phyloP scores from a whole-genome alignment of 1,140 invertebrate species.

The Diploscapter pachys region DNA sequence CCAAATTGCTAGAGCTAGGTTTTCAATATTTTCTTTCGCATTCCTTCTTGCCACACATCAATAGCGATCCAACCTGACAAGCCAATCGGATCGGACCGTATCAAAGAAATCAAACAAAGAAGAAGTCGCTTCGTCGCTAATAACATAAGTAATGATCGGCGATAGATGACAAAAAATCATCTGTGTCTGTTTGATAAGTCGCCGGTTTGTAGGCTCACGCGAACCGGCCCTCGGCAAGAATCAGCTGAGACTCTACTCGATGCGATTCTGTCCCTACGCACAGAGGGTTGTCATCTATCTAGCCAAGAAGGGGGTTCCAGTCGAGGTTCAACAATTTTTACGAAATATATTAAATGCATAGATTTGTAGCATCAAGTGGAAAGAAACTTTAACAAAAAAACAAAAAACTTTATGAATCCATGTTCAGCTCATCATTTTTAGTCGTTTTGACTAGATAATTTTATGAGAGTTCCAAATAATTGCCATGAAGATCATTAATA shows the following conservation, averaged over 20 bases:
- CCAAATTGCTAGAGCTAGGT: too few relatives aligned
- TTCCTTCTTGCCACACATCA: neutral
- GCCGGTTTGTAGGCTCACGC: constrained; percentile 9
- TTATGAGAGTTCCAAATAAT: neutral
- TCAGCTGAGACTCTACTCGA: constrained; percentile 77
- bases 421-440: neutral
- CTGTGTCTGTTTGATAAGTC: constrained; percentile 19
- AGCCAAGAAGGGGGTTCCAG: constrained; percentile 78
- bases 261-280: constrained; percentile 84
- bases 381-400: neutral
- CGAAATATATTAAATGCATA: neutral
- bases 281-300: constrained; percentile 78
- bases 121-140: neutral
- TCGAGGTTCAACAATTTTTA: constrained; percentile 56
- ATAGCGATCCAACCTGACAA: neutral
- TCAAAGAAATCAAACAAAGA: constrained; percentile 1
- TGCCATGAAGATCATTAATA: neutral
- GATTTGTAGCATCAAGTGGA: neutral
- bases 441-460: neutral
- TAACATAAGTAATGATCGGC: neutral
- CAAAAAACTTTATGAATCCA: neutral
- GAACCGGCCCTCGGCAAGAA: constrained; percentile 67
- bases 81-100: neutral
- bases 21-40: too few relatives aligned
- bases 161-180: constrained; percentile 5